phyloP scores from a whole-genome alignment of 2,113 vertebrate species.

The Pyrgilauda ruficollis region DNA sequence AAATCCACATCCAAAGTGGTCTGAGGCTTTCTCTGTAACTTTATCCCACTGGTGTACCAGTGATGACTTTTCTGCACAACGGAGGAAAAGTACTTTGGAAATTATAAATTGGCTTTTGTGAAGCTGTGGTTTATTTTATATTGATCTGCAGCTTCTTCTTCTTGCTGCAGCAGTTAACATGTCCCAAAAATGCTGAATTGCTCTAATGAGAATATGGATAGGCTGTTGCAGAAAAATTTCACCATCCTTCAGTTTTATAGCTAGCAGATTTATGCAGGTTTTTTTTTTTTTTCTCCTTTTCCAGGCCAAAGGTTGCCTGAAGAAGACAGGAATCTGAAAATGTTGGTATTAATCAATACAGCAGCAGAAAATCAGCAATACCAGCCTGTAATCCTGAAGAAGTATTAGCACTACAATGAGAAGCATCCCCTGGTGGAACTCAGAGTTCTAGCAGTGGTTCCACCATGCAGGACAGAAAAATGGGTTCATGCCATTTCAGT shows the following conservation, averaged over 20 bases:
- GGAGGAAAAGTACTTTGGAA: background rate
- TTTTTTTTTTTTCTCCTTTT: background rate
- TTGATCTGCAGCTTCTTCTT: constrained; percentile 1
- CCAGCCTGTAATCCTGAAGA: background rate
- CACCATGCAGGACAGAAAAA: background rate
- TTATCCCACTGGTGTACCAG: accelerated
- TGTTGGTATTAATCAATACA: background rate
- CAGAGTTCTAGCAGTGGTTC: background rate
- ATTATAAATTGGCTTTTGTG: background rate
- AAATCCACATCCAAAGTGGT: background rate
- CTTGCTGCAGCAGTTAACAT: constrained; percentile 20
- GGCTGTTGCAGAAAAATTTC: constrained; percentile 17
- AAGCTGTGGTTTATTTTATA: background rate
- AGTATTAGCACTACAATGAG: background rate
- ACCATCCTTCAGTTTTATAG: constrained; percentile 25
- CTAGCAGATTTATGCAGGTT: constrained; percentile 12
- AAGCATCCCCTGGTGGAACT: background rate
- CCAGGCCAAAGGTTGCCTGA: background rate
- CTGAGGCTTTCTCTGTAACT: background rate
- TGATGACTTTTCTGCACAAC: background rate
- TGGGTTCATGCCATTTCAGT: background rate
- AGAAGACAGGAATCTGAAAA: background rate
- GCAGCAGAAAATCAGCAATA: background rate
- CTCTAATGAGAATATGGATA: constrained; percentile 26
- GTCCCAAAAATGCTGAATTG: constrained; percentile 39